A percentile compares a stretch with the other conserved stretches of the same genome.
Conservation (phyloP, 2,888 invertebrate species). For the Acleris cristana region DNA sequence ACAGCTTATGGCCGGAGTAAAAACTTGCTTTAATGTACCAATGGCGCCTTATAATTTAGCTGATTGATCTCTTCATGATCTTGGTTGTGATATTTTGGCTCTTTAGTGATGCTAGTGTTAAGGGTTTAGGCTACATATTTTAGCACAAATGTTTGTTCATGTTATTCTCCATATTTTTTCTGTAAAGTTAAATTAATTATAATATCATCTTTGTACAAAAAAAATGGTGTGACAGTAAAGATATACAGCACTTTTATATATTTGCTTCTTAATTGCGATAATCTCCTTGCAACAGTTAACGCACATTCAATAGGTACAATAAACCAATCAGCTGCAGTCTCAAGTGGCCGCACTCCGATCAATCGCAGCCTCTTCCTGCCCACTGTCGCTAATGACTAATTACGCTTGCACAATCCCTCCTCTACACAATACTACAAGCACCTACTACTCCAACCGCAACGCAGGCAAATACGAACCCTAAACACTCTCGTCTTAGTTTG, state of each 20-base stretch:
- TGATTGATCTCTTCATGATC: slow-evolving; percentile 29
- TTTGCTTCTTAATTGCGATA: not conserved
- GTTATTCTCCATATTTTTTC: too few species aligned
- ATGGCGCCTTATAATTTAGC: slow-evolving; percentile 30
- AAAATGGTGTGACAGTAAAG: too few species aligned
- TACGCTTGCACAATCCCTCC: slow-evolving; percentile 75
- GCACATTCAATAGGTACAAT: slow-evolving; percentile 40
- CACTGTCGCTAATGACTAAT: slow-evolving; percentile 80
- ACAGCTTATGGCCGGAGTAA: slow-evolving; percentile 35
- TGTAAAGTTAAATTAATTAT: too few species aligned
- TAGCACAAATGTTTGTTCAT: too few species aligned
- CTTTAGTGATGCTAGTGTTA: not conserved
- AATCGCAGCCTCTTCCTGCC: slow-evolving; percentile 73
- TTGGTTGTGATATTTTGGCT: not conserved
- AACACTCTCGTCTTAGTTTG: slow-evolving; percentile 38
- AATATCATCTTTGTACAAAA: too few species aligned
- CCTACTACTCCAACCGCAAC: slow-evolving; percentile 40
- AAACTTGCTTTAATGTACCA: slow-evolving; percentile 38
- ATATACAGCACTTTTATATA: too few species aligned
- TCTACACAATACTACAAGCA: slow-evolving; percentile 61
- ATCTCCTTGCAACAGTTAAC: slow-evolving; percentile 12
- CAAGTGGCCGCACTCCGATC: slow-evolving; percentile 61
- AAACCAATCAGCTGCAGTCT: slow-evolving; percentile 58
- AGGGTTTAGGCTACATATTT: too few species aligned
- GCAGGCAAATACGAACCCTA: slow-evolving; percentile 54